Base-by-base conservation (phyloP, 2,888 invertebrate species). In the Heliconius hortense region DNA sequence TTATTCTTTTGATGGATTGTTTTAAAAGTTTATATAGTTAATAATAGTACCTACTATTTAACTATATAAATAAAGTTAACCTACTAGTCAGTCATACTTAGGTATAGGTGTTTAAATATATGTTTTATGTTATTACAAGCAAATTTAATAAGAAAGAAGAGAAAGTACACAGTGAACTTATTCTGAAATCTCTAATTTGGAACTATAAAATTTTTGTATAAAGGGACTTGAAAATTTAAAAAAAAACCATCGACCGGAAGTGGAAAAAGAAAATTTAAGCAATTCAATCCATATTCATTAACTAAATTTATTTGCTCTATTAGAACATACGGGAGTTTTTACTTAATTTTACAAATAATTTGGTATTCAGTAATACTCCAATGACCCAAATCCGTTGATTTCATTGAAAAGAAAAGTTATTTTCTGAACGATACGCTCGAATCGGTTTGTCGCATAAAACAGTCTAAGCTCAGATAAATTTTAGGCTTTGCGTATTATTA, bases 351-450 rank as follows among this genome's bases (percentile, higher is more conserved):
- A 35, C 13, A n/a, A 43, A 66, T 39, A 66, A 43, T 39, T 66
- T 15, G 13, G 7, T 39, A 24, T 39, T 43, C 24, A 64, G n/a
- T 39, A 69, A 56, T 56, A 56, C 13, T n/a, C 15, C 56, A 56
- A 69, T 56, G 31, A 13, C 13, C 31, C 31, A 56, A n/a, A 69
- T 69, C 69, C 31, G 56, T 69, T 31, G 48, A 53, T 68, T 69
- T 31, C 53, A n/a, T 43, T 43, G 39, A 66, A 66, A n/a, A n/a
- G 31, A 69, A 69, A 31, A 35, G 56, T 69, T 4, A 69, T 24
- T 69, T 69, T 56, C n/a, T n/a, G n/a, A 69, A 31, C 11, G 15
- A 53, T 69, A 56, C 69, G 69, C 31, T 69, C 24, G 24, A 56
- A 69, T 56, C 21, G 69, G n/a, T 18, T 15, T 69, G 69, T 31